Base-by-base conservation (phyloP, 2,797 vertebrate genomes). In the Mus caroli region DNA sequence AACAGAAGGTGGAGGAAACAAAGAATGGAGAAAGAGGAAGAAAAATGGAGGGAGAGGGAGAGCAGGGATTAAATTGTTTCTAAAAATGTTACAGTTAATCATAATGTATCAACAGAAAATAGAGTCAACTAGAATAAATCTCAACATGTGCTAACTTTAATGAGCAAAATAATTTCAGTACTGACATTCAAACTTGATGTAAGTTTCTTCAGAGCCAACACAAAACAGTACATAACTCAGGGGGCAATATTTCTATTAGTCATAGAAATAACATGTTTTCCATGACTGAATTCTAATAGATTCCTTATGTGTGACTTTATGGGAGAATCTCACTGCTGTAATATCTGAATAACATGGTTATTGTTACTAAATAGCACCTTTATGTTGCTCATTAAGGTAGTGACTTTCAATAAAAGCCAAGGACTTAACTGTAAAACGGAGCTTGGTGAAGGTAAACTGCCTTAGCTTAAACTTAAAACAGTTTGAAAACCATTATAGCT, bases 331-430 rank as follows among this genome's bases (percentile, higher is more conserved):
- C 88, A 58, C 9, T 71, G 84, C 93, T 52, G 22, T 19, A 94
- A 67, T 92, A 86, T 85, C 79, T 80, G 24, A 82, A 54, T 92
- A 90, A 94, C 60, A 43, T 22, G 10, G 19, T 43, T 96, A 73
- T 95, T 90, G 56, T 69, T 95, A 90, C 84, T 96, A 78, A 96
- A 75, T 26, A 87, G 79, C 69, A 43, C 40, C 62, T 92, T 93
- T 95, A 94, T 87, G 69, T 79, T 58, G 43, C 46, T 94, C 4
- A 5, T 79, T 96, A 40, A 17, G 8, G 37, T 46, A 90, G 43
- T 91, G 87, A 94, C 90, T 89, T 95, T 95, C 84, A 95, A 92
- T 79, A 95, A 96, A 96, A 92, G 77, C 54, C 93, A 97, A 97
- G 87, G 90, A 31, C 79, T 60, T 52, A 85, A 67, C 56, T 90